Base-by-base conservation (phyloP, 2,113 vertebrate species). In the Apistogramma diplotaenia region DNA sequence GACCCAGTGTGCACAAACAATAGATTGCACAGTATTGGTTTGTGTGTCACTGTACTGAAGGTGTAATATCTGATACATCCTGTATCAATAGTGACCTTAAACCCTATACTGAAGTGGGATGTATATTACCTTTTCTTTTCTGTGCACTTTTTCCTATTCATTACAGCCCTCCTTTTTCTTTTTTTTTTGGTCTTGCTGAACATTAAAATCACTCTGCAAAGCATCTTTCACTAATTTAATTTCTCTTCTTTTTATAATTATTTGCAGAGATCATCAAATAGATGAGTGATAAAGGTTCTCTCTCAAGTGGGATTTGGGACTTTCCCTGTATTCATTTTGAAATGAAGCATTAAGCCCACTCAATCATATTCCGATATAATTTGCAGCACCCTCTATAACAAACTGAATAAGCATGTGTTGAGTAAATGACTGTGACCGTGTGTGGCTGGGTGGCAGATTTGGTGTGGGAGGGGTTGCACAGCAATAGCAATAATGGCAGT, bases 21-120 rank as follows among this genome's bases (percentile, higher is more conserved):
- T 74, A 80, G 79, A 85, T 67, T 57, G 29, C 81, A 70, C 56
- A 53, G 80, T 89, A 86, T 89, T 56, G 56, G 84, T 73, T 80
- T 83, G 81, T 58, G 72, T 88, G 60, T 91, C 84, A 83, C n/a
- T 85, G 82, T 59, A 76, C 57, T 80, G 79, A 87, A 80, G 85
- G 87, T 75, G 84, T 84, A 89, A 85, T 79, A 91, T 89, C 72
- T 62, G 87, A 93, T 83, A 91, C 79, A 73, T 86, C 89, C 82
- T 86, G 84, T 62, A 56, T 88, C 86, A 46, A 74, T 83, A 79
- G 74, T 62, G 79, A 60, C 76, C 75, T 78, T 76, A 77, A 40
- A 74, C 72, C 43, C 25, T 59, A 74, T 84, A 65, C 71, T 67
- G 7, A 71, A 75, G 49, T 54, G 54, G 62, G 13, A 72, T 43